phyloP scores from a whole-genome alignment of 2,113 vertebrate genomes.

The Haplotaxodon microlepis region DNA sequence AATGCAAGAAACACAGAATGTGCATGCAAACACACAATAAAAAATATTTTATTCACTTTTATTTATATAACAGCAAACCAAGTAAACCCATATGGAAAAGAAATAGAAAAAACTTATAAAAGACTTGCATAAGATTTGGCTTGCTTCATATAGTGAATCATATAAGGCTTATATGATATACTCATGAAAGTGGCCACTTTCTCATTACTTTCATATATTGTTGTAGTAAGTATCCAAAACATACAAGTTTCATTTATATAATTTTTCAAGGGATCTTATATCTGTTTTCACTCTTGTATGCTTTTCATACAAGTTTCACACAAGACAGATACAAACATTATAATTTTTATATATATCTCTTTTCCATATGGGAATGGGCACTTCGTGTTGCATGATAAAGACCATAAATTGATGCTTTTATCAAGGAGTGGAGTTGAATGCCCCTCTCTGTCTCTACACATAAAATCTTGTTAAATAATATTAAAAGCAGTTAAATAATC shows the following conservation, averaged over 20 bases:
- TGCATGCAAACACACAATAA: background rate
- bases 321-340: background rate
- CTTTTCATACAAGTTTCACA: background rate
- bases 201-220: background rate
- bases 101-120: background rate
- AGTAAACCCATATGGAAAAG: background rate
- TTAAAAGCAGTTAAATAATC: background rate
- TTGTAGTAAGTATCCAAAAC: background rate
- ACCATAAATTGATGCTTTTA: background rate
- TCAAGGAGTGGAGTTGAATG: background rate
- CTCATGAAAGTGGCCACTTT: background rate
- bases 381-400: background rate
- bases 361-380: background rate
- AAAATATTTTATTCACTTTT: background rate
- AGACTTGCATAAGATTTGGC: background rate
- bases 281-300: background rate
- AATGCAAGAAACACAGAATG: background rate
- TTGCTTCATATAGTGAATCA: background rate
- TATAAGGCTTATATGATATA: background rate
- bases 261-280: background rate
- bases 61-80: background rate
- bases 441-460: background rate
- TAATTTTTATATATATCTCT: background rate
- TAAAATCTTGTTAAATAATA: background rate
- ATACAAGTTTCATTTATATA: background rate